A percentile compares a stretch with the other conserved stretches of the same genome.
These are phyloP conservation scores for Rotaria socialis DNA, from an alignment of 2,888 invertebrate genomes.

Conservation along the genomic window DNA sequence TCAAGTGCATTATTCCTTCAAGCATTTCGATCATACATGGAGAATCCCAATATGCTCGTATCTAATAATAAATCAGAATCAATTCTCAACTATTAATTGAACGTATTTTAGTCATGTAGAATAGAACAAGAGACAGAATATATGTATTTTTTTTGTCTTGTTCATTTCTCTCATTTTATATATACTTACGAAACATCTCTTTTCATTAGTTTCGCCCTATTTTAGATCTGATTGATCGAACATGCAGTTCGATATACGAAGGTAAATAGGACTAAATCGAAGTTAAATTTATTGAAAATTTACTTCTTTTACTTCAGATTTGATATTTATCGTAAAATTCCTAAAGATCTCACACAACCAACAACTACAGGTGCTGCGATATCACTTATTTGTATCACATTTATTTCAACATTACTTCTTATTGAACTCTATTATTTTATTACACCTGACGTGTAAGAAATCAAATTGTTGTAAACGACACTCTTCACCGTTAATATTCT, in stretches of 20 bases:
- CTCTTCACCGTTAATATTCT: too few species aligned
- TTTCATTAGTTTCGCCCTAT: neutral
- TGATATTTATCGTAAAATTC: slow-evolving; percentile 66
- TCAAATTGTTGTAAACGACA: slow-evolving; percentile 32
- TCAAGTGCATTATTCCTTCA: slow-evolving; percentile 33
- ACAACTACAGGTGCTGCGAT: slow-evolving; percentile 64
- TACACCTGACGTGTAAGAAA: slow-evolving; percentile 62
- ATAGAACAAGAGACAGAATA: too few species aligned
- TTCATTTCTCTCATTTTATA: neutral
- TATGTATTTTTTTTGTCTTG: neutral
- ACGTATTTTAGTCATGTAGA: neutral
- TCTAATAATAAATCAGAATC: neutral
- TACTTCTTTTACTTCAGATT: slow-evolving; percentile 59
- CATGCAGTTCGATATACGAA: slow-evolving; percentile 47
- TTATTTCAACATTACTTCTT: slow-evolving; percentile 62
- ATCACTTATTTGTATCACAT: slow-evolving; percentile 61
- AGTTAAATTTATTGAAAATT: too few species aligned
- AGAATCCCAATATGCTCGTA: neutral
- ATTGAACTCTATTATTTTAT: slow-evolving; percentile 62
- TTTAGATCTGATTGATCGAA: slow-evolving; percentile 26
- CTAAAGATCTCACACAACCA: slow-evolving; percentile 65
- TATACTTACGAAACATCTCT: neutral
- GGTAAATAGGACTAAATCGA: neutral
- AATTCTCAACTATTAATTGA: neutral
- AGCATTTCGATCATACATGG: slow-evolving; percentile 33